A percentile compares a stretch with the other conserved stretches of the same genome.
These are phyloP conservation scores for Schizothorax lantsangensis DNA, from an alignment of 2,797 vertebrate genomes.

Conservation along the genomic window DNA sequence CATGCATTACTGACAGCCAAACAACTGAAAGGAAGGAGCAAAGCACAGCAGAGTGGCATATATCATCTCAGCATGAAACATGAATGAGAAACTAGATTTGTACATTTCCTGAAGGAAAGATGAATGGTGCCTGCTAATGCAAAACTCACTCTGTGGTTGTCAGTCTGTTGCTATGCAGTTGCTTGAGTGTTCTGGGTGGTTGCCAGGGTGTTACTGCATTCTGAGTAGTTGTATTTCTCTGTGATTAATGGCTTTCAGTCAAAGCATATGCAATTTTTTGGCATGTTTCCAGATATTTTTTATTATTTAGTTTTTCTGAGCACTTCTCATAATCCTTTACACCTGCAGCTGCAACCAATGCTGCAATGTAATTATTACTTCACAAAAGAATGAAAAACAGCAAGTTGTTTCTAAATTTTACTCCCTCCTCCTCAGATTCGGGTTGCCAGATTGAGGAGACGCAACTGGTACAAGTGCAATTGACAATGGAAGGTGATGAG, in stretches of 20 bases:
- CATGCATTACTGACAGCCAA: slow-evolving; percentile 32
- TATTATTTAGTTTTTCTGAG: not conserved
- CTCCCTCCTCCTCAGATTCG: not conserved
- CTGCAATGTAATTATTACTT: not conserved
- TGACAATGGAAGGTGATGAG: not conserved
- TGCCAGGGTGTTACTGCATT: not conserved
- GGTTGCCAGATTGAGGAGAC: not conserved
- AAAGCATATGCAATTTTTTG: not conserved
- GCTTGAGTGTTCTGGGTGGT: not conserved
- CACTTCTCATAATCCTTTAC: not conserved
- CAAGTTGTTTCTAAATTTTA: too few relatives aligned
- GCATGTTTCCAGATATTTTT: not conserved
- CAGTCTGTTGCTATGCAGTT: not conserved
- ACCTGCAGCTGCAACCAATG: not conserved
- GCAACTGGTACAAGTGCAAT: not conserved
- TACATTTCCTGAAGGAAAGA: slow-evolving; percentile 5
- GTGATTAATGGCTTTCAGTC: not conserved
- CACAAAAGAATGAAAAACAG: not conserved
- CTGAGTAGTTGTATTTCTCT: not conserved
- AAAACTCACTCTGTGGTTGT: not conserved
- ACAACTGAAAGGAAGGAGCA: slow-evolving; percentile 32
- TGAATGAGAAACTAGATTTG: slow-evolving; percentile 7
- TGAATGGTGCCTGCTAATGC: not conserved
- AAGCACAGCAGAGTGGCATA: slow-evolving; percentile 1
- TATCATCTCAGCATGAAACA: not conserved